Base-by-base conservation (phyloP, 1,140 invertebrate species). In the Drosophila sechellia region DNA sequence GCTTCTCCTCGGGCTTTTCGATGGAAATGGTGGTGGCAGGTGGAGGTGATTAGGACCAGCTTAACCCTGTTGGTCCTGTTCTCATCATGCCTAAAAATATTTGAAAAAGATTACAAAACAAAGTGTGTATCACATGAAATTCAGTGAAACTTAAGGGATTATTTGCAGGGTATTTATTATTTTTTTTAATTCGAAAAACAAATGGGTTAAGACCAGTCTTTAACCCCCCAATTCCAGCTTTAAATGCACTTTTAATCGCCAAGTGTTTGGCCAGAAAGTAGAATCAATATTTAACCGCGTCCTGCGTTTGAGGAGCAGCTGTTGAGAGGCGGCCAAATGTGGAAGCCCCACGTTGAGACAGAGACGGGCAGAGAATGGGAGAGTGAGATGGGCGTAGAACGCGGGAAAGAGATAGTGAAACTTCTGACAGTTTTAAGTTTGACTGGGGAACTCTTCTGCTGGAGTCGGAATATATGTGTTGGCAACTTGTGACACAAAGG, bases 401-500 rank as follows among this genome's bases (percentile, higher is more conserved):
- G 25, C 15, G 10, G 20, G 37, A 58, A 31, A 56, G 56, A 13
- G 55, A 48, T 17, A 12, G 45, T 12, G 17, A 31, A 77, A 83
- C 80, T 81, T 86, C 64, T 77, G 83, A 83, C 84, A 86, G 71
- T 87, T 89, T 76, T 76, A 89, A 86, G 83, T 89, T 86, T 83
- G 75, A 74, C 77, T 80, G 58, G 55, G 79, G 13, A 31, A 52
- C 50, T 50, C 49, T n/a, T 37, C n/a, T 42, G 39, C n/a, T 45
- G 52, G 49, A 73, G 50, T 42, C n/a, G 54, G 48, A 35, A 34
- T 42, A n/a, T 56, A 10, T 42, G 48, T 66, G 69, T 46, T 72
- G 57, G 68, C 76, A 80, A 64, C 64, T 65, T 74, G 78, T 78
- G 83, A 71, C 77, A 78, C 81, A 71, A 78, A 77, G 78, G 73